phyloP scores from a whole-genome alignment of 2,888 invertebrate species.

The Eumerus sabulonum region DNA sequence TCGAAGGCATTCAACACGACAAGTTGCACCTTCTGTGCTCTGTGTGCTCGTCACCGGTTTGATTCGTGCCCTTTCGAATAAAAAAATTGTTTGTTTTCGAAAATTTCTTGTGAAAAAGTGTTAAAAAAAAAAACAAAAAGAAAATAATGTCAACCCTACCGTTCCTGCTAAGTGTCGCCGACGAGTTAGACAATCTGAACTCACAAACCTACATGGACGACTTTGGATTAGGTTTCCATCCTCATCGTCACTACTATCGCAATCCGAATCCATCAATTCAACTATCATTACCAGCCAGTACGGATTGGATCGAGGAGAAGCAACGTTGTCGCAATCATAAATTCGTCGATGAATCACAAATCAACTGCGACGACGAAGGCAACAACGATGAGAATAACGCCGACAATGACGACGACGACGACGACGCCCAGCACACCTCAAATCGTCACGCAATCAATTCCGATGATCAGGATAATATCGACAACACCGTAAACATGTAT shows the following conservation, averaged over 20 bases:
- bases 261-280: constrained; percentile 77
- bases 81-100: constrained; percentile 34
- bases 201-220: constrained; percentile 78
- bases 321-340: constrained; percentile 73
- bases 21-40: constrained; percentile 46
- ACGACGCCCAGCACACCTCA: constrained; percentile 34
- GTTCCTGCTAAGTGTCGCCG: constrained; percentile 77
- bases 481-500: constrained; percentile 76
- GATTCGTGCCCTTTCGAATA: constrained; percentile 25
- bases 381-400: constrained; percentile 69
- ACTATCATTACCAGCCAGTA: constrained; percentile 77
- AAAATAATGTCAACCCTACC: constrained; percentile 77
- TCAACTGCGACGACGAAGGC: constrained; percentile 71
- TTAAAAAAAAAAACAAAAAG: constrained; percentile 4
- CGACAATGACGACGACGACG: constrained; percentile 28
- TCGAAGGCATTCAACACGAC: constrained; percentile 55
- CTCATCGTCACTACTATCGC: constrained; percentile 77
- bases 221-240: constrained; percentile 78
- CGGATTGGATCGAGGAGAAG: constrained; percentile 76
- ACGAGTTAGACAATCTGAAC: constrained; percentile 78
- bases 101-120: neutral
- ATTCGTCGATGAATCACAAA: constrained; percentile 75
- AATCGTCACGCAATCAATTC: constrained; percentile 62
- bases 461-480: constrained; percentile 75
- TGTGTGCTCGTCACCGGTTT: constrained; percentile 40